These are phyloP conservation scores for Petrocephalus schoutedeni DNA, from an alignment of 2,797 vertebrate species.

Conservation along the genomic window DNA sequence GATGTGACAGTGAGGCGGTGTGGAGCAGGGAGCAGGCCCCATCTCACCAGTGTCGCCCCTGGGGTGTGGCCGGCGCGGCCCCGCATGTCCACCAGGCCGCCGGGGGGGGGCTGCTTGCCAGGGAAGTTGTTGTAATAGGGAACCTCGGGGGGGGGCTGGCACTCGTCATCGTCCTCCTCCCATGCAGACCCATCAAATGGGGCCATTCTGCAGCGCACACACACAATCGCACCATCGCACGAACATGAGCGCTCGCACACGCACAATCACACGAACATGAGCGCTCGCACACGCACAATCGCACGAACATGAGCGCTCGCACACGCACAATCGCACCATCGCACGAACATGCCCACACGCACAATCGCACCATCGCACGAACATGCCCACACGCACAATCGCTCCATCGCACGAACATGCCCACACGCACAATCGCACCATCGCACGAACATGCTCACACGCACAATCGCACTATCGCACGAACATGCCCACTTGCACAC, in stretches of 20 bases:
- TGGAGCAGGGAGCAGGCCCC: background rate
- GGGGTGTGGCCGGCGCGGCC: slow-evolving; percentile 56
- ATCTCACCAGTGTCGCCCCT: slow-evolving; percentile 85
- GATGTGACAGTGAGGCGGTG: background rate
- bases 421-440: no score
- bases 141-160: slow-evolving; percentile 74
- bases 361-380: background rate
- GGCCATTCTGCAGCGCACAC: slow-evolving; percentile 74
- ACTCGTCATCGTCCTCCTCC: slow-evolving; percentile 93
- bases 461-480: background rate
- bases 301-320: slow-evolving; percentile 53
- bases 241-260: no score
- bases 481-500: background rate
- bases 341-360: background rate
- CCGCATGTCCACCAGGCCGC: slow-evolving; percentile 89
- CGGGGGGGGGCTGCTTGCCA: slow-evolving; percentile 89
- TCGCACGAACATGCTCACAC: no score
- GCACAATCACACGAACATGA: no score
- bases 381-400: no score
- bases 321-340: background rate
- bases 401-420: no score
- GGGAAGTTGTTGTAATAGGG: slow-evolving; percentile 98
- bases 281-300: slow-evolving; percentile 54
- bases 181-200: slow-evolving; percentile 94
- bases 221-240: background rate